phyloP scores from a whole-genome alignment of 2,797 vertebrate species.

The Myiotriccus ornatus region DNA sequence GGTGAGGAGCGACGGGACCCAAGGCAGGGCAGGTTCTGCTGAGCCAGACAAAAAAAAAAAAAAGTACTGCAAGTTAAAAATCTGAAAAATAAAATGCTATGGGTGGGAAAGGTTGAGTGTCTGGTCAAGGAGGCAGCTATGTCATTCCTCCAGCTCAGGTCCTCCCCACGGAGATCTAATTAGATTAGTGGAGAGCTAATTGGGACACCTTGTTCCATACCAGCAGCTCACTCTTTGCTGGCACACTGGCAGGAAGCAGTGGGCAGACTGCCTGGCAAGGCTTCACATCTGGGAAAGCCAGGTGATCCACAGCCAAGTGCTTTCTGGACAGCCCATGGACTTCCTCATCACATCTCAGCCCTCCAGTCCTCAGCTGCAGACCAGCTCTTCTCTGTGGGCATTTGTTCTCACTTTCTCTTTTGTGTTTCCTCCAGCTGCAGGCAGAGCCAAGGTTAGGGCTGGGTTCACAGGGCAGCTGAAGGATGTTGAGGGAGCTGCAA shows the following conservation, averaged over 20 bases:
- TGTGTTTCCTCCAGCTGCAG: background rate
- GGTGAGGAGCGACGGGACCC: background rate
- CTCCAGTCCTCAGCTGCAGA: background rate
- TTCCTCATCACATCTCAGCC: background rate
- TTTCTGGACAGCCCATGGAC: background rate
- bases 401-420: background rate
- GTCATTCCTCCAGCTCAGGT: background rate
- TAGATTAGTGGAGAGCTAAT: slow-evolving; percentile 12
- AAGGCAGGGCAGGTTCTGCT: background rate
- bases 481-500: background rate
- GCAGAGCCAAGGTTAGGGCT: background rate
- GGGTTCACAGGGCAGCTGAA: background rate
- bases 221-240: background rate
- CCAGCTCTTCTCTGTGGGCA: background rate
- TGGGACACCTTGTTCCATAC: background rate
- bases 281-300: background rate
- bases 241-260: background rate
- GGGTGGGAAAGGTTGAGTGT: background rate
- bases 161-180: background rate
- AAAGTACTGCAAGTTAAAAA: background rate
- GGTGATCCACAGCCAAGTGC: background rate
- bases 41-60: background rate
- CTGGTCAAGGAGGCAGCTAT: background rate
- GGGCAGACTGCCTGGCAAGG: background rate
- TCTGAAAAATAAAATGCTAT: background rate